A percentile compares a stretch with the other conserved stretches of the same genome.
Conservation (phyloP, 2,888 invertebrate species). For the Blastobasis lacticolella region DNA sequence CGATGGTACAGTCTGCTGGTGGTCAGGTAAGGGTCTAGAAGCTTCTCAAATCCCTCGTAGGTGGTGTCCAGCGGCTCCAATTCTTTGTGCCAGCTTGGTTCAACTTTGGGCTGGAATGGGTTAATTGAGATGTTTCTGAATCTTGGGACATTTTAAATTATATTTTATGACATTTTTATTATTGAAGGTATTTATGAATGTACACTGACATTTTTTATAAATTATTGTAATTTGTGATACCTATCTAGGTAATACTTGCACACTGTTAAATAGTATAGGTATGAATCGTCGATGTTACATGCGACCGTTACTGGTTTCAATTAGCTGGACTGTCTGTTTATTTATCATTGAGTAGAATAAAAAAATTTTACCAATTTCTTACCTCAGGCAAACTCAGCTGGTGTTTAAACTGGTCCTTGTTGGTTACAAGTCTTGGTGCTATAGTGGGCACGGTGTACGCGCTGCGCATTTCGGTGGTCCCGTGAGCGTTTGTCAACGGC, state of each 20-base stretch:
- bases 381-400: constrained; percentile 25
- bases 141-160: too few species aligned
- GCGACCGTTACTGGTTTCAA: not conserved
- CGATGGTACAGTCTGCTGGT: constrained; percentile 54
- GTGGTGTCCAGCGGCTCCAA: constrained; percentile 51
- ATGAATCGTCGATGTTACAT: not conserved
- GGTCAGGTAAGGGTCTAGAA: constrained; percentile 57
- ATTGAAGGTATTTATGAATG: too few species aligned
- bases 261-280: too few species aligned
- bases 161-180: too few species aligned
- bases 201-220: too few species aligned
- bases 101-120: constrained; percentile 25
- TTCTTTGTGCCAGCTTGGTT: constrained; percentile 39
- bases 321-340: not conserved
- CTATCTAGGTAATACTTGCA: too few species aligned
- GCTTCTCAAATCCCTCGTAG: constrained; percentile 54
- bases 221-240: too few species aligned
- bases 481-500: constrained; percentile 36
- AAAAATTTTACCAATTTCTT: too few species aligned
- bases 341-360: too few species aligned
- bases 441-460: constrained; percentile 29
- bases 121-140: not conserved
- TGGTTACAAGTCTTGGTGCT: constrained; percentile 36
- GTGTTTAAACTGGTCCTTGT: constrained; percentile 50
- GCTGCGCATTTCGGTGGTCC: constrained; percentile 44